Base-by-base conservation (phyloP, 2,888 invertebrate genomes). In the Drosophila algonquin region DNA sequence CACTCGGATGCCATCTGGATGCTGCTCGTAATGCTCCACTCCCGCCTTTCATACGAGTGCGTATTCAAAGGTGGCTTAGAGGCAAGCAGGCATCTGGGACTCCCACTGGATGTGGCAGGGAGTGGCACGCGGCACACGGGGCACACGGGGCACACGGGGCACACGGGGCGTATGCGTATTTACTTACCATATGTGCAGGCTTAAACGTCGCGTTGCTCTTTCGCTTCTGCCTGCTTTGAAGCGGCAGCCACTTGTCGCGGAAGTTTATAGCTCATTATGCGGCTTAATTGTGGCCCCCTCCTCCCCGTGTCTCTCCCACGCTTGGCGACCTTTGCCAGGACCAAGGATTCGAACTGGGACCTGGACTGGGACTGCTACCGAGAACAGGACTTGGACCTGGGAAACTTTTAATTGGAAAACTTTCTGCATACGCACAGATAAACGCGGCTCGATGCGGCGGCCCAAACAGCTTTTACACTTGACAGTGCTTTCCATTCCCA, bases 351-450 rank as follows among this genome's bases (percentile, higher is more conserved):
- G 30, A 24, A 21, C 12, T 24, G 30, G 60, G 30, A 18, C 4
- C 45, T 21, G 7, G 18, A 44, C 16, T 18, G n/a, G 21, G 27
- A 12, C 8, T n/a, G 2, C 24, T 16, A 16, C 16, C n/a, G 14
- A 10, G 12, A 32, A 14, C 44, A 48, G 65, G 14, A 56, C 56
- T 65, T 67, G 62, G 63, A 74, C 72, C 72, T 64, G 72, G 54
- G 27, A 63, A 82, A 82, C 79, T 82, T 82, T 85, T 82, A 82
- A 82, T 82, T 82, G 81, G 81, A 85, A 82, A 82, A 82, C 72
- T 82, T 82, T 75, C 72, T 83, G 78, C 80, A 82, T 82, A 82
- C 82, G 80, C 83, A 82, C 73, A 82, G 81, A 84, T 84, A 84
- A 77, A 84, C 73, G 79, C 79, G 68, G 62, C 57, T 62, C 70